phyloP scores from a whole-genome alignment of 2,113 vertebrate genomes.

The Pseudorasbora parva region DNA sequence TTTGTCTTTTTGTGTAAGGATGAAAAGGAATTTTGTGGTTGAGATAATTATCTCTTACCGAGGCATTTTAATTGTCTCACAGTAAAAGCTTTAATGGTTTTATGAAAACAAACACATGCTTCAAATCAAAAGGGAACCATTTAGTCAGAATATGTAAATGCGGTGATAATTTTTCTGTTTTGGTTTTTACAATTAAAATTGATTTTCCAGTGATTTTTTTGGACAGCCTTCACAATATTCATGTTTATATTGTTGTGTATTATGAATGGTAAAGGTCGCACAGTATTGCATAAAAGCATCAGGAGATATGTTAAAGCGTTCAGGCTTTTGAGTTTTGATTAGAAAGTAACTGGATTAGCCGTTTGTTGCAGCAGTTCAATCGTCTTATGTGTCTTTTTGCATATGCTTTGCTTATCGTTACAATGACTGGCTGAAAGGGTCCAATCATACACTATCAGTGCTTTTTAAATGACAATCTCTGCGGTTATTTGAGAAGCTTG shows the following conservation, averaged over 20 bases:
- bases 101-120: constrained; percentile 40
- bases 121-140: neutral
- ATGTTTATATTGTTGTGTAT: neutral
- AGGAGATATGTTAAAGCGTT: neutral
- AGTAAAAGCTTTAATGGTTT: constrained; percentile 30
- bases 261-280: neutral
- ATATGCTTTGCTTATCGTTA: neutral
- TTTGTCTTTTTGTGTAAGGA: constrained; percentile 30
- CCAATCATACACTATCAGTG: constrained; percentile 51
- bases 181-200: neutral
- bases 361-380: neutral
- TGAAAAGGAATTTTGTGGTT: constrained; percentile 45
- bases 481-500: constrained; percentile 52
- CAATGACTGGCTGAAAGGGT: constrained; percentile 49
- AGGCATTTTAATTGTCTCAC: constrained; percentile 35
- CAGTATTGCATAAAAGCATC: neutral
- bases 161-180: neutral
- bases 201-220: neutral
- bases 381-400: neutral
- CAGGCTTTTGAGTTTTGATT: neutral
- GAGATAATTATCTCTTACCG: constrained; percentile 36
- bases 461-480: constrained; percentile 50
- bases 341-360: neutral
- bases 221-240: neutral
- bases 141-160: constrained; percentile 25